Evolutionary conservation across 2,888 invertebrate genomes (phyloP).

Genomic region (Lasiommata megera): DNA sequence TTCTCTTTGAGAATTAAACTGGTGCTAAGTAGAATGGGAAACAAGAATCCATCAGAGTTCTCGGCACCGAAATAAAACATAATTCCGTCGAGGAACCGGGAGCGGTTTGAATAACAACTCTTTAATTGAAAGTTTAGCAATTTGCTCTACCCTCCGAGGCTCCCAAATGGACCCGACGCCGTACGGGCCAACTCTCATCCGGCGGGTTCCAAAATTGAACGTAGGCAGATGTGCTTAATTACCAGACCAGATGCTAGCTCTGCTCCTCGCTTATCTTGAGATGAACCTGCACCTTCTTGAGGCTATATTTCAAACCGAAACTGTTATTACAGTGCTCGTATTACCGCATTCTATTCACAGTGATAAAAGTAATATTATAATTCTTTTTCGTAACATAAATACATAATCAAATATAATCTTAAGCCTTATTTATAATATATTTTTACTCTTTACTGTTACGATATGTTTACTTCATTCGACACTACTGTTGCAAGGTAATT

Average conservation of each 20-base stretch:
- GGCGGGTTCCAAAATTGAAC: slow-evolving; percentile 78
- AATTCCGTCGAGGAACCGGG: slow-evolving; percentile 66
- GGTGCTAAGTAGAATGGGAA: slow-evolving; percentile 59
- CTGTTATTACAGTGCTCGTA: slow-evolving; percentile 2
- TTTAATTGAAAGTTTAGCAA: slow-evolving; percentile 82
- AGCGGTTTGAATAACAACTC: slow-evolving; percentile 80
- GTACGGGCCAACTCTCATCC: slow-evolving; percentile 66
- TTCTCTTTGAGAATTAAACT: slow-evolving; percentile 59
- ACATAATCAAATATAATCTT: no score
- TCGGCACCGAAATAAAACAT: slow-evolving; percentile 73
- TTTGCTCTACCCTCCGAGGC: slow-evolving; percentile 67
- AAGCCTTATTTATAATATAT: no score
- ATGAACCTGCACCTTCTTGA: slow-evolving; percentile 52
- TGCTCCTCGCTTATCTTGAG: slow-evolving; percentile 64
- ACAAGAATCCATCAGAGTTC: slow-evolving; percentile 68
- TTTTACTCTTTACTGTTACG: no score
- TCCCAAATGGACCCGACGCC: slow-evolving; percentile 76
- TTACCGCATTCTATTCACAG: not conserved
- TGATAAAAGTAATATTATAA: no score
- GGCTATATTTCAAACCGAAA: slow-evolving; percentile 18
- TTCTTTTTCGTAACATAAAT: no score
- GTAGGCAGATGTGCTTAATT: slow-evolving; percentile 81
- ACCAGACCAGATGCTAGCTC: slow-evolving; percentile 68
- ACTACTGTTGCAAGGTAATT: no score
- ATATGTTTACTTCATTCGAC: no score